Percentiles rank a stretch among this genome's conserved stretches.
phyloP scores from a whole-genome alignment of 2,888 invertebrate genomes.

The Erynnis tages region DNA sequence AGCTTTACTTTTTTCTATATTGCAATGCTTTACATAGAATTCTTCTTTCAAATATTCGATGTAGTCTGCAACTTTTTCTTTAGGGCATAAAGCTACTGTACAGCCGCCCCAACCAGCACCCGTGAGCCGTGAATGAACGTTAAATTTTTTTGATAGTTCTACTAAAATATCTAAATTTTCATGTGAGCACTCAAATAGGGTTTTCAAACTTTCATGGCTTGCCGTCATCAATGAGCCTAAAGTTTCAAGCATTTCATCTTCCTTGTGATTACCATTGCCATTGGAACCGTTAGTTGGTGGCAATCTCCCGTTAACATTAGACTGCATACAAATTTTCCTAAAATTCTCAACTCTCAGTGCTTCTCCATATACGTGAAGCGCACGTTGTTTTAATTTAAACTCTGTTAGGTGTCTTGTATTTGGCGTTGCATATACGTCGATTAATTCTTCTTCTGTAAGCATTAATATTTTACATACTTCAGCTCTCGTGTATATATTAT shows the following conservation, averaged over 20 bases:
- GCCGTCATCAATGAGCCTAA: conserved; percentile 93
- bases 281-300: conserved; percentile 42
- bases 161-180: conserved; percentile 92
- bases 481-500: conserved; percentile 84
- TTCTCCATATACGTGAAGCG: conserved; percentile 95
- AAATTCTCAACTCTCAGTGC: conserved; percentile 92
- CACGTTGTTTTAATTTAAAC: conserved; percentile 92
- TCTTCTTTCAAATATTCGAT: conserved; percentile 85
- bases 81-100: conserved; percentile 90
- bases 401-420: conserved; percentile 84
- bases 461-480: conserved; percentile 85
- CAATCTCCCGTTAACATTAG: conserved; percentile 47
- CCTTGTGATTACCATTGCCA: conserved; percentile 28
- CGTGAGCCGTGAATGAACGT: conserved; percentile 94
- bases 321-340: conserved; percentile 81
- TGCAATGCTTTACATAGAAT: conserved; percentile 84
- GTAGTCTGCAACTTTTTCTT: conserved; percentile 84
- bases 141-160: conserved; percentile 84
- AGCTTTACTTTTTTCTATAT: conserved; percentile 75
- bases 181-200: conserved; percentile 96
- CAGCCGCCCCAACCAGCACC: conserved; percentile 99
- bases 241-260: conserved; percentile 66
- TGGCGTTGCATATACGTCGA: conserved; percentile 65
- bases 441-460: conserved; percentile 83
- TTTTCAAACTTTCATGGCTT: conserved; percentile 93